Evolutionary conservation across 2,113 vertebrate genomes (phyloP), one percentile per base, ranked within the genome.

Genomic region (Onychostoma macrolepis): DNA sequence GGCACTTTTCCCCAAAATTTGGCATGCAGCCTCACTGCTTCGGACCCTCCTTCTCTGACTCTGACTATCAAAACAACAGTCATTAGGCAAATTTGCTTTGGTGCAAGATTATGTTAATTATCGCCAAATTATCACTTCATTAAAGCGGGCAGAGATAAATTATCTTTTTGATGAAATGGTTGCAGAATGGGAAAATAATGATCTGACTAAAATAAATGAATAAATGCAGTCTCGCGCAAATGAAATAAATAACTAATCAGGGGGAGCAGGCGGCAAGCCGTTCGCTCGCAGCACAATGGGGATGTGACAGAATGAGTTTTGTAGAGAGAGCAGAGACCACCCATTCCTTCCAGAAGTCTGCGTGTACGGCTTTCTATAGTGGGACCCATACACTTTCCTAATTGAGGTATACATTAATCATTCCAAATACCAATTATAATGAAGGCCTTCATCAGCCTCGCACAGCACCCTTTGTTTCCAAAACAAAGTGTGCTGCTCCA

Each of bases 71-170:
- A 95, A 95, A 94, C 93, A 94, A 93, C 91, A 94, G 93, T 94
- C 93, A 94, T 95, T 94, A 94, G 92, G 92, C 92, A 95, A 94
- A 94, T 95, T 94, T 94, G 92, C 94, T 93, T 94, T 94, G 93
- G 92, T 93, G 92, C 93, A 91, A 92, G 94, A 94, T 95, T 94
- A 94, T 87, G 91, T 93, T 94, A 94, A 95, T 95, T 94, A 95
- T 95, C 90, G 88, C 89, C 91, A 92, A 94, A 94, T 95, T 94
- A 94, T 93, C 93, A 93, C 94, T 94, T 95, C 94, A 94, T 95
- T 95, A 95, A 94, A 94, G 91, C 91, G 92, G 94, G 92, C 93
- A 92, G 92, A 94, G 92, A 94, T 94, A 91, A 93, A 95, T 94
- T 90, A 93, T 94, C 93, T 93, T 84, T 74, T 91, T 90, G 92